Evolutionary conservation across 2,888 invertebrate species (phyloP).

Genomic region (Cryptus viduatorius): DNA sequence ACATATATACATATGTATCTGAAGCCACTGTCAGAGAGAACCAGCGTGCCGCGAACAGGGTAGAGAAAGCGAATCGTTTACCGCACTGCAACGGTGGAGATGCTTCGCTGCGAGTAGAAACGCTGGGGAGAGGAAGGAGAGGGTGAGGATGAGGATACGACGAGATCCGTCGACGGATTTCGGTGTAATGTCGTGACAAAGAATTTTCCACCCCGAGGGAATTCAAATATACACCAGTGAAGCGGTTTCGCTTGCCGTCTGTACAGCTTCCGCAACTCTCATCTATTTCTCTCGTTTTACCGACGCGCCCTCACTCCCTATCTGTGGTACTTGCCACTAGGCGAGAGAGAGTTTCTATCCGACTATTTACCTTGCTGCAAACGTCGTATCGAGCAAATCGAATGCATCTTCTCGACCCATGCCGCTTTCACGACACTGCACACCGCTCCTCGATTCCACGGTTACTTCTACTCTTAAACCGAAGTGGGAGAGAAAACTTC

Average conservation of each 20-base stretch:
- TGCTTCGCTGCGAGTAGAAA: background rate
- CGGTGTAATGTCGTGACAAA: slow-evolving; percentile 72
- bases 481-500: slow-evolving; percentile 16
- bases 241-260: slow-evolving; percentile 49
- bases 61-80: slow-evolving; percentile 65
- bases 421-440: slow-evolving; percentile 18
- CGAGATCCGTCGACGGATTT: slow-evolving; percentile 66
- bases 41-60: slow-evolving; percentile 54
- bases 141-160: slow-evolving; percentile 32
- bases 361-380: slow-evolving; percentile 55
- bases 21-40: slow-evolving; percentile 53
- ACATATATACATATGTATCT: slow-evolving; percentile 8
- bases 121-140: background rate
- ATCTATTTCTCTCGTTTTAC: slow-evolving; percentile 40
- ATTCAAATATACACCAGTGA: slow-evolving; percentile 76
- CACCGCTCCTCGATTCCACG: slow-evolving; percentile 10
- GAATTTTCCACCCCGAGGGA: slow-evolving; percentile 73
- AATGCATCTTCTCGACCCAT: slow-evolving; percentile 51
- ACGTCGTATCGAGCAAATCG: slow-evolving; percentile 61
- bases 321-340: slow-evolving; percentile 28
- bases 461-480: slow-evolving; percentile 28
- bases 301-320: slow-evolving; percentile 7
- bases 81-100: slow-evolving; percentile 42
- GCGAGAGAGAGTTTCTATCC: slow-evolving; percentile 45
- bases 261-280: slow-evolving; percentile 20